These are phyloP conservation scores for Acromyrmex echinatior DNA, from an alignment of 1,140 invertebrate genomes.

Conservation along the genomic window DNA sequence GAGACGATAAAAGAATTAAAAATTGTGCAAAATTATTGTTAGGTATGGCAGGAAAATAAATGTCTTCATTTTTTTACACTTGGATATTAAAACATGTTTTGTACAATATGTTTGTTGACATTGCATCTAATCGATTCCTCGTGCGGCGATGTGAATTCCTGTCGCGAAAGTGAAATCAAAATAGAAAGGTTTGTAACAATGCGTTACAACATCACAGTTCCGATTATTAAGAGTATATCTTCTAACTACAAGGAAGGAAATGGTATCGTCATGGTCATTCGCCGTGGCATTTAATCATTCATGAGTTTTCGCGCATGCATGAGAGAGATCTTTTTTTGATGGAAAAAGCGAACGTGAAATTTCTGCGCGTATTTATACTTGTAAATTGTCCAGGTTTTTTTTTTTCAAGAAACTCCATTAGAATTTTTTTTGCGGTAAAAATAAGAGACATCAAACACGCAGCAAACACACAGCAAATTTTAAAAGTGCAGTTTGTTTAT, in stretches of 20 bases:
- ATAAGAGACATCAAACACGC: background rate
- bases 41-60: background rate
- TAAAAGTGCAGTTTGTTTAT: background rate
- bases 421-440: background rate
- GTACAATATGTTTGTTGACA: background rate
- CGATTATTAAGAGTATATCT: slow-evolving; percentile 26
- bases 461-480: background rate
- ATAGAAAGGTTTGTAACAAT: slow-evolving; percentile 46
- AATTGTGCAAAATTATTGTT: background rate
- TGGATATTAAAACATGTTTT: background rate
- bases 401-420: background rate
- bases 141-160: slow-evolving; percentile 33
- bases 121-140: background rate
- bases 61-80: background rate
- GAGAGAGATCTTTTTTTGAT: background rate
- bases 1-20: background rate
- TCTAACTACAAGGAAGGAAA: slow-evolving; percentile 46
- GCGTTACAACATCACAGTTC: slow-evolving; percentile 28
- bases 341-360: background rate
- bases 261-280: slow-evolving; percentile 15
- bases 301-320: slow-evolving; percentile 40
- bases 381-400: background rate
- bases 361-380: background rate
- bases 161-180: slow-evolving; percentile 51
- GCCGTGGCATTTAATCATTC: slow-evolving; percentile 44